Percentiles rank a stretch among this genome's conserved stretches.
These are phyloP conservation scores for Aurelia sp. DNA, from an alignment of 30 jellyfish, hydroid and myxozoan genomes.

Conservation along the genomic window DNA sequence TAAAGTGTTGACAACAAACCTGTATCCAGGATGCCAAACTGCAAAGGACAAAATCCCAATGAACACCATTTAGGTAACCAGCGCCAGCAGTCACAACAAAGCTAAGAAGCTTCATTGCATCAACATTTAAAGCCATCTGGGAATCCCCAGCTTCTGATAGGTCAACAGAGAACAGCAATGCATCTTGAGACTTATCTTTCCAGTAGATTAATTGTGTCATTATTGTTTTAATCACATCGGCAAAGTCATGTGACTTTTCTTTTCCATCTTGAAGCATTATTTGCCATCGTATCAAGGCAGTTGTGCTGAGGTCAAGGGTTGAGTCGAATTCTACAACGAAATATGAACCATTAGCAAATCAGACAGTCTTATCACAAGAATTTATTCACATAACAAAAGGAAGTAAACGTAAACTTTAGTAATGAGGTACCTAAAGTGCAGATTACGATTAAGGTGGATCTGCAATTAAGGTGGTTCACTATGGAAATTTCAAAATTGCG, in stretches of 20 bases:
- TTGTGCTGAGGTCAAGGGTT: conserved; percentile 42
- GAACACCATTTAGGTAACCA: conserved; percentile 23
- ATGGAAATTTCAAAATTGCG: too few species aligned
- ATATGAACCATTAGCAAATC: too few species aligned
- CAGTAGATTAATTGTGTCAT: conserved; percentile 45
- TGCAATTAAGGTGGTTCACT: too few species aligned
- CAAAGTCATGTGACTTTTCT: conserved; percentile 40
- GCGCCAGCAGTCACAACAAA: conserved; percentile 38
- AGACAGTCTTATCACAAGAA: too few species aligned
- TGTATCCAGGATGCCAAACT: conserved; percentile 90
- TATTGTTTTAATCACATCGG: conserved; percentile 9
- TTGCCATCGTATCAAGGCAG: conserved; percentile 63
- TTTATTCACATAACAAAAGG: too few species aligned
- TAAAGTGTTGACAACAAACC: conserved; percentile 29
- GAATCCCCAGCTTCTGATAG: conserved; percentile 41
- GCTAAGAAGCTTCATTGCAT: conserved; percentile 54
- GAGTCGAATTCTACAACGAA: conserved; percentile 29
- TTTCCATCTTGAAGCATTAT: conserved; percentile 13
- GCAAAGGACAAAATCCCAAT: conserved; percentile 96
- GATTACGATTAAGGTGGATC: too few species aligned
- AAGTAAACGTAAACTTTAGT: too few species aligned
- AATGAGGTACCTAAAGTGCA: too few species aligned
- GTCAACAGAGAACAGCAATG: conserved; percentile 24
- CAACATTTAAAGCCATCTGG: conserved; percentile 40
- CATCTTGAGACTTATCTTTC: conserved; percentile 55